phyloP scores from a whole-genome alignment of 1,140 invertebrate species.

The Branchinecta lindahli region DNA sequence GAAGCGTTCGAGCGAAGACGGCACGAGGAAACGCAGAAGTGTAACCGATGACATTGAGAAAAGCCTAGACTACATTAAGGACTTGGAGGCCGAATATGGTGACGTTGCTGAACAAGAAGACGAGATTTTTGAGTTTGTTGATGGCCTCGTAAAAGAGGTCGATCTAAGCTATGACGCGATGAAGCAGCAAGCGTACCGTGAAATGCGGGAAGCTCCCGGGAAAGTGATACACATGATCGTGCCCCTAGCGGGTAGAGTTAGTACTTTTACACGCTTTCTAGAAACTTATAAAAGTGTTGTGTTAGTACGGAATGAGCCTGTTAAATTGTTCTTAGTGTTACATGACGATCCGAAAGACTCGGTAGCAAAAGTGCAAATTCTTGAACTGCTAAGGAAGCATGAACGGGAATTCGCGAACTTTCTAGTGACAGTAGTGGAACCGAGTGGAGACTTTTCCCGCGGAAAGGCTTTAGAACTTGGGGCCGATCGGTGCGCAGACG shows the following conservation, averaged over 20 bases:
- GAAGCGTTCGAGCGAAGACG: background rate
- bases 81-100: background rate
- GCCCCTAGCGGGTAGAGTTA: conserved; percentile 64
- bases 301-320: conserved; percentile 27
- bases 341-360: conserved; percentile 39
- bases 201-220: background rate
- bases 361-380: background rate
- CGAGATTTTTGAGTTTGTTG: background rate
- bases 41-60: background rate
- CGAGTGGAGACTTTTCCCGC: conserved; percentile 53
- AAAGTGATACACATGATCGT: conserved; percentile 61
- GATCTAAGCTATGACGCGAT: background rate
- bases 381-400: background rate
- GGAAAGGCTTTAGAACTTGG: conserved; percentile 59
- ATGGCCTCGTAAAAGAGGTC: background rate
- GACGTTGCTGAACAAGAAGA: background rate
- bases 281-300: conserved; percentile 66
- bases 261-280: conserved; percentile 70
- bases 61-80: background rate
- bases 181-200: background rate
- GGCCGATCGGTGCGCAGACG: conserved; percentile 33
- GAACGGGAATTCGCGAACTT: background rate
- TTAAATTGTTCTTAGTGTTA: conserved; percentile 52
- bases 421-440: conserved; percentile 50
- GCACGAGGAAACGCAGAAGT: background rate